These are phyloP conservation scores for Oryzaephilus surinamensis DNA, from an alignment of 1,140 invertebrate genomes.

Conservation along the genomic window DNA sequence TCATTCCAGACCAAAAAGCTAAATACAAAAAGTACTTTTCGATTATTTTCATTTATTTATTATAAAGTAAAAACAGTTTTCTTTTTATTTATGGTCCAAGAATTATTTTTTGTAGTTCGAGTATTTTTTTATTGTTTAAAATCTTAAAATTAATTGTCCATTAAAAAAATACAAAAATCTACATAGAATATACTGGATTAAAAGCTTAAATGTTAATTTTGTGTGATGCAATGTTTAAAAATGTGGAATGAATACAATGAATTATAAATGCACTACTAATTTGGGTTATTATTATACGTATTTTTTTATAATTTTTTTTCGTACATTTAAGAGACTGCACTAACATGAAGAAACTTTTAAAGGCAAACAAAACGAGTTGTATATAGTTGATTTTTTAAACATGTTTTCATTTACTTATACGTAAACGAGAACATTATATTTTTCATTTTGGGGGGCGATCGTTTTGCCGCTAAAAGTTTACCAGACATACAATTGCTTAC, in stretches of 20 bases:
- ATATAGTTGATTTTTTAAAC: slow-evolving; percentile 5
- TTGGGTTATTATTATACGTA: no score
- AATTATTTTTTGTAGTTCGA: slow-evolving; percentile 7
- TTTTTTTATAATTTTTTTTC: no score
- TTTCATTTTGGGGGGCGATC: no score
- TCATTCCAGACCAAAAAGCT: no score
- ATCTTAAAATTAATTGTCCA: slow-evolving; percentile 16
- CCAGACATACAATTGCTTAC: slow-evolving; percentile 31
- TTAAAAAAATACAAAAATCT: slow-evolving; percentile 35
- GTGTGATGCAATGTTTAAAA: slow-evolving; percentile 22
- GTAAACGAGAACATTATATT: no score
- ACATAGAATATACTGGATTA: slow-evolving; percentile 19
- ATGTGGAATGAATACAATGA: slow-evolving; percentile 35
- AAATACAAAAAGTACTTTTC: slow-evolving; percentile 22
- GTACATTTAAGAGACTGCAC: slow-evolving; percentile 33
- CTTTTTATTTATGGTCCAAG: no score
- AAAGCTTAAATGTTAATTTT: slow-evolving; percentile 19
- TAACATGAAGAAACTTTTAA: slow-evolving; percentile 28
- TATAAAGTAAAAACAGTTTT: no score
- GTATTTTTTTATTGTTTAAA: slow-evolving; percentile 9
- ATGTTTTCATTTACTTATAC: no score
- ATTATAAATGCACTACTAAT: slow-evolving; percentile 33
- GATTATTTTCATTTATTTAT: slow-evolving; percentile 19
- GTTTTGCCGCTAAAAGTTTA: slow-evolving; percentile 13
- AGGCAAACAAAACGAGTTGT: no score